phyloP scores from a whole-genome alignment of 1,140 invertebrate species.

The Panonychus citri region DNA sequence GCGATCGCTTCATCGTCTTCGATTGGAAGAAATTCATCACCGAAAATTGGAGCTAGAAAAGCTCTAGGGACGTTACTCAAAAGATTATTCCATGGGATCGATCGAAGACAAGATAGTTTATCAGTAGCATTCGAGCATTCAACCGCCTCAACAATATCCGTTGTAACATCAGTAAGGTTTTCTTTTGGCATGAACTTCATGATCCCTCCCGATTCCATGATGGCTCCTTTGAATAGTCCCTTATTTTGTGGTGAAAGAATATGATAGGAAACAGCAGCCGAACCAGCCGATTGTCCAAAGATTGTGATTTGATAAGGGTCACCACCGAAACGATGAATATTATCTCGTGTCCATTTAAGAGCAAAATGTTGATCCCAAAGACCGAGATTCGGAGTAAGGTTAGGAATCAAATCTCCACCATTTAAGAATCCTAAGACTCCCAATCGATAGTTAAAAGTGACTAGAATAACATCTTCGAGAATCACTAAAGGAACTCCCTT shows the following conservation, averaged over 20 bases:
- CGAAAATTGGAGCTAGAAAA: neutral
- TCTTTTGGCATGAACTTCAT: neutral
- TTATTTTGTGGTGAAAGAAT: constrained; percentile 19
- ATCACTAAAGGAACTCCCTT: constrained; percentile 36
- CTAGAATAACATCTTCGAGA: constrained; percentile 37
- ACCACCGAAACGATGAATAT: constrained; percentile 15
- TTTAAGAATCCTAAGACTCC: constrained; percentile 54
- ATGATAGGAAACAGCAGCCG: constrained; percentile 19
- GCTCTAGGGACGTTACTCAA: neutral
- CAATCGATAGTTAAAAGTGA: constrained; percentile 43
- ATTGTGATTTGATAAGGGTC: constrained; percentile 23
- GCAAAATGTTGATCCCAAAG: constrained; percentile 15
- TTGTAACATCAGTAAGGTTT: neutral
- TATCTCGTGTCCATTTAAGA: constrained; percentile 14
- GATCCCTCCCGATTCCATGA: constrained; percentile 17
- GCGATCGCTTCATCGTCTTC: neutral
- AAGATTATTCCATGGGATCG: too few species aligned
- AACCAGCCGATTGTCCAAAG: constrained; percentile 27
- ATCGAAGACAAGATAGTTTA: neutral
- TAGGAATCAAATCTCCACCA: constrained; percentile 36
- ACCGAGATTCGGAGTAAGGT: constrained; percentile 12
- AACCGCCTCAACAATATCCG: neutral
- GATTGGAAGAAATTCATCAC: neutral
- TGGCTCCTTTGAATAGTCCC: constrained; percentile 19
- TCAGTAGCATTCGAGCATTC: neutral